phyloP scores from a whole-genome alignment of 2,113 vertebrate genomes.

The Scartelaos histophorus region DNA sequence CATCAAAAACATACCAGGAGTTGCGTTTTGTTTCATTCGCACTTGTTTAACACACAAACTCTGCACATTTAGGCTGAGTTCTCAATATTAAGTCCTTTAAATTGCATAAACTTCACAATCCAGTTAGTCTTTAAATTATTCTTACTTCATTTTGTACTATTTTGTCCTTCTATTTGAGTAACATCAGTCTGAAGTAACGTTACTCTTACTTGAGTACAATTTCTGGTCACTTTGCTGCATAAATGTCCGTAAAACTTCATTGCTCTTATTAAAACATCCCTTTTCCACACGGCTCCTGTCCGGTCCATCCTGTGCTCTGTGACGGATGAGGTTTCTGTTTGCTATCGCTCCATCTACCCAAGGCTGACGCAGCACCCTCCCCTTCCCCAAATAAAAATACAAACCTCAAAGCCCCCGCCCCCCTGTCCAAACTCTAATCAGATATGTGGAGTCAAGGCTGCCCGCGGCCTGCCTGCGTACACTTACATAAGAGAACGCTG shows the following conservation, averaged over 20 bases:
- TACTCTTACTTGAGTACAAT: too few relatives aligned
- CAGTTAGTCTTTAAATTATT: too few relatives aligned
- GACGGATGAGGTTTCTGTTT: slow-evolving; percentile 54
- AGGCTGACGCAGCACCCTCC: slow-evolving; percentile 76
- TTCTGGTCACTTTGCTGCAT: neutral
- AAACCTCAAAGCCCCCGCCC: slow-evolving; percentile 44
- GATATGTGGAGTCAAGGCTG: slow-evolving; percentile 77
- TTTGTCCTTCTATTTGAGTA: too few relatives aligned
- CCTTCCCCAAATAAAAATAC: slow-evolving; percentile 31
- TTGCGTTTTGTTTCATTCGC: too few relatives aligned
- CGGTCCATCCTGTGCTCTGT: slow-evolving; percentile 10
- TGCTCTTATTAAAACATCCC: neutral
- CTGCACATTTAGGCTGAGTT: too few relatives aligned
- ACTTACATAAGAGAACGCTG: slow-evolving; percentile 45
- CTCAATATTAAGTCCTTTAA: too few relatives aligned
- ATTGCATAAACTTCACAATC: too few relatives aligned
- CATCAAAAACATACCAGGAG: too few relatives aligned
- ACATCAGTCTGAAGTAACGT: too few relatives aligned
- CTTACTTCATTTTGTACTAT: too few relatives aligned
- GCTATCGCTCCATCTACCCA: slow-evolving; percentile 81
- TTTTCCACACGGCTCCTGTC: neutral
- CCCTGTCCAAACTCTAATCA: slow-evolving; percentile 68
- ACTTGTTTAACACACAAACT: too few relatives aligned
- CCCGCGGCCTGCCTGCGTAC: slow-evolving; percentile 46
- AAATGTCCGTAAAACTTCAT: neutral